A percentile compares a stretch with the other conserved stretches of the same genome.
These are phyloP conservation scores for Larimichthys polyactis DNA, from an alignment of 2,113 vertebrate genomes.

Conservation along the genomic window DNA sequence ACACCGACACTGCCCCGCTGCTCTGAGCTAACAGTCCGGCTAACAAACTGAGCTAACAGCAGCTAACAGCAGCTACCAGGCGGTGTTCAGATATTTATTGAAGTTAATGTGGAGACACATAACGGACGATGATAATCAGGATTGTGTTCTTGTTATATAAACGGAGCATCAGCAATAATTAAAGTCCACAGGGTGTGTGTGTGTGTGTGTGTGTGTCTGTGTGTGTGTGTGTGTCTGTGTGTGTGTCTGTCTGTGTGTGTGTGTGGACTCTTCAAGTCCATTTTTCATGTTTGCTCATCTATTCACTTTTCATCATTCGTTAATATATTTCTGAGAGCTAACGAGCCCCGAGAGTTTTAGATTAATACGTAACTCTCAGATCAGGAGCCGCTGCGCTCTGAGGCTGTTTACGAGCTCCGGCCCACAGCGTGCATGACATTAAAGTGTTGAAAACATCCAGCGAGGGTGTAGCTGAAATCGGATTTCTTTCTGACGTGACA, in stretches of 20 bases:
- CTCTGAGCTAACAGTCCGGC: too few species aligned
- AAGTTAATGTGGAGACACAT: conserved; percentile 22
- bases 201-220: conserved; percentile 25
- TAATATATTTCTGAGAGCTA: conserved; percentile 50
- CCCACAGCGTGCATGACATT: conserved; percentile 65
- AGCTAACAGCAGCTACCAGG: too few species aligned
- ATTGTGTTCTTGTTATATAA: background rate
- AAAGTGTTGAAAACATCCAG: conserved; percentile 35
- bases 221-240: background rate
- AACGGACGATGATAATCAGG: background rate
- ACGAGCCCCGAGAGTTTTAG: conserved; percentile 48
- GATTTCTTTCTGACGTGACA: conserved; percentile 48
- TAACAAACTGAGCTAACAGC: too few species aligned
- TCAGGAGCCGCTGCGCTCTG: conserved; percentile 44
- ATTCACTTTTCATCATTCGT: conserved; percentile 43
- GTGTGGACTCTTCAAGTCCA: conserved; percentile 12
- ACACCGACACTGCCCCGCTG: too few species aligned
- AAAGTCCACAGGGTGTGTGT: conserved; percentile 41
- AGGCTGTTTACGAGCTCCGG: conserved; percentile 50
- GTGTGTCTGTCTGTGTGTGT: background rate
- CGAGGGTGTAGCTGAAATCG: conserved; percentile 9
- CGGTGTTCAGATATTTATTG: conserved; percentile 28
- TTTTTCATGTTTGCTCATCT: conserved; percentile 31
- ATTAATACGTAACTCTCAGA: conserved; percentile 62
- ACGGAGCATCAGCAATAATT: conserved; percentile 30